phyloP scores from a whole-genome alignment of 2,797 vertebrate species.

The Gadopsis marmoratus region DNA sequence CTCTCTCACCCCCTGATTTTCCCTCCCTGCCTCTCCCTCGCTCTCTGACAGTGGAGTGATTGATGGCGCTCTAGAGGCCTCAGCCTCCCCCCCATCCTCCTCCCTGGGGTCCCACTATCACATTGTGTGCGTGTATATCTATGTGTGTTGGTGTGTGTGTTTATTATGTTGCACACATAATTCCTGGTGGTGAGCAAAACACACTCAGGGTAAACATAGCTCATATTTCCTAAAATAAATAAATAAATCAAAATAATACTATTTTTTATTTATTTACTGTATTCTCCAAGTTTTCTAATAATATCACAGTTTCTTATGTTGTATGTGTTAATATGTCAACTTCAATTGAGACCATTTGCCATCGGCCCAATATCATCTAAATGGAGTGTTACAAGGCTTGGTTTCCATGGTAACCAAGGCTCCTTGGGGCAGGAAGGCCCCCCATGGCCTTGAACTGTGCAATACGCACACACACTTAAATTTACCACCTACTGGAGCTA shows the following conservation, averaged over 20 bases:
- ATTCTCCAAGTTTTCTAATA: not conserved
- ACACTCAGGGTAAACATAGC: not conserved
- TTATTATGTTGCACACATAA: conserved; percentile 46
- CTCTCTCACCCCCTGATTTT: conserved; percentile 54
- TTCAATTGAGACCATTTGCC: conserved; percentile 30
- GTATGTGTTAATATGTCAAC: conserved; percentile 7
- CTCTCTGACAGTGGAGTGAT: conserved; percentile 83
- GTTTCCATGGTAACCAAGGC: conserved; percentile 75
- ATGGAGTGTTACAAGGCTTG: conserved; percentile 51
- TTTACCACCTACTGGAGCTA: conserved; percentile 15
- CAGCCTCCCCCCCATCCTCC: conserved; percentile 74
- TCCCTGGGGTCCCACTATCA: conserved; percentile 77
- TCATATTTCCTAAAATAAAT: not conserved
- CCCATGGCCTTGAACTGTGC: conserved; percentile 69
- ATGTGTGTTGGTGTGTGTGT: conserved; percentile 26
- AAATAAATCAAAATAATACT: not conserved
- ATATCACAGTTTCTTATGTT: not conserved
- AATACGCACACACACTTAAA: conserved; percentile 39
- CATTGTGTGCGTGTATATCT: conserved; percentile 51
- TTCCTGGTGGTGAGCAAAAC: conserved; percentile 36
- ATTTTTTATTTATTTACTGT: not conserved
- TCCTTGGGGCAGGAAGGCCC: conserved; percentile 66
- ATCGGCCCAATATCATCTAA: conserved; percentile 39
- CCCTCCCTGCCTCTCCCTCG: conserved; percentile 49
- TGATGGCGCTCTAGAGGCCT: conserved; percentile 86